Evolutionary conservation across 2,113 vertebrate genomes (phyloP), one percentile per base, ranked within the genome.

Genomic region (Cariama cristata): DNA sequence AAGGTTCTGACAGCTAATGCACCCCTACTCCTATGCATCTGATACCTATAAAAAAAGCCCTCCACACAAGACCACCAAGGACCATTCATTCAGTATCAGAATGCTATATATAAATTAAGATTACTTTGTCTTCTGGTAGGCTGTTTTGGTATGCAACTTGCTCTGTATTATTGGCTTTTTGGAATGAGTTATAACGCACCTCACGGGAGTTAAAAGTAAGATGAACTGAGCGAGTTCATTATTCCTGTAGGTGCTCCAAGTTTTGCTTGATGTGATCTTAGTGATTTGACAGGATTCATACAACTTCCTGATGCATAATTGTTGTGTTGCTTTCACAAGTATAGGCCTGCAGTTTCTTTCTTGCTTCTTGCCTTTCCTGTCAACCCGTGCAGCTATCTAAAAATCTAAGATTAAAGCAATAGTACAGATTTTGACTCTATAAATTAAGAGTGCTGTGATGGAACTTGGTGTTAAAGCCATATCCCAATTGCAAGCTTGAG

Each of bases 1-100:
- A 58, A 72, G 11, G 21, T 75, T 86, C 19, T 89, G 32, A 64
- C 6, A 45, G 22, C 24, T 71, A 32, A 33, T n/a, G 52, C 22
- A 30, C 4, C 22, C 8, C 5, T 67, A 5, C 22, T 75, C 8
- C 35, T 59, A 0, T 24, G 35, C 4, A 2, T 32, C 11, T 45
- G n/a, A 17, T 55, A 44, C 6, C 18, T 27, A 0, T 38, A 42
- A 38, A 35, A 14, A 5, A 60, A 55, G 12, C n/a, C 8, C 6
- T 4, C 3, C n/a, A 8, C 9, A 3, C 8, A 18, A 38, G n/a
- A 44, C 26, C 53, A 21, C 45, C 7, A 38, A 17, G 56, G 44
- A 21, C 27, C 15, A 11, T 59, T 32, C 32, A 40, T 75, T 89
- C 12, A 11, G 14, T 53, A 12, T 67, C 23, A 52, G 27, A 66